Base-by-base conservation (phyloP, 2,888 invertebrate genomes). In the Boloria euphrosyne region DNA sequence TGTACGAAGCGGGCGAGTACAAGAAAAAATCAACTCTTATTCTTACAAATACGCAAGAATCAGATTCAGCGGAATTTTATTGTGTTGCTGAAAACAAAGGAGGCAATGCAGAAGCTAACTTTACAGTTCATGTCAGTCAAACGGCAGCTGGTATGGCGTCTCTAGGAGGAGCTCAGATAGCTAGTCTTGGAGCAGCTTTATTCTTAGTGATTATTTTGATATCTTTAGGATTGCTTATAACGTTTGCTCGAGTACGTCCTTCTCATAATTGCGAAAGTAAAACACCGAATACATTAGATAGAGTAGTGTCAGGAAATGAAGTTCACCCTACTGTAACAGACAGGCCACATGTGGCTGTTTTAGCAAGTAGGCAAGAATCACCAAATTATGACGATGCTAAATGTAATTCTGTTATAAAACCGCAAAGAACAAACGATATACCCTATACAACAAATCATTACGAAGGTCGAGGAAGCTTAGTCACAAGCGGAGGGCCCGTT, bases 21-120 rank as follows among this genome's bases (percentile, higher is more conserved):
- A 95, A 96, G 78, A 97, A 96, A 86, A 94, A 94, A 72, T 97
- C 97, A 68, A 94, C 94, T 7, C 90, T 98, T 68, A 93, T 96
- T 65, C 88, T 97, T 52, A 96, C 96, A 44, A 97, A 97, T 81
- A 96, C 96, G 18, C 96, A 96, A 86, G 96, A 96, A 83, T 93
- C 95, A 2, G 97, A 97, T 81, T 95, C 96, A 0, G 95, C 95
- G 66, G 97, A 96, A 78, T 97, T 97, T 87, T 96, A 96, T 83
- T 98, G 98, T 85, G 95, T 97, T 1, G 97, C 97, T 10, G 97
- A 97, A 85, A 98, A 98, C 86, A 95, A 96, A 69, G 98, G 97
- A 4, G 98, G 97, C 22, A 96, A 94, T 78, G 96, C 96, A 44
- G 97, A 97, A 89, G 96, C 97, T 14, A 98, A 98, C 86, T 97